Base-by-base conservation (phyloP, 2,888 invertebrate species). In the Volucella inflata region DNA sequence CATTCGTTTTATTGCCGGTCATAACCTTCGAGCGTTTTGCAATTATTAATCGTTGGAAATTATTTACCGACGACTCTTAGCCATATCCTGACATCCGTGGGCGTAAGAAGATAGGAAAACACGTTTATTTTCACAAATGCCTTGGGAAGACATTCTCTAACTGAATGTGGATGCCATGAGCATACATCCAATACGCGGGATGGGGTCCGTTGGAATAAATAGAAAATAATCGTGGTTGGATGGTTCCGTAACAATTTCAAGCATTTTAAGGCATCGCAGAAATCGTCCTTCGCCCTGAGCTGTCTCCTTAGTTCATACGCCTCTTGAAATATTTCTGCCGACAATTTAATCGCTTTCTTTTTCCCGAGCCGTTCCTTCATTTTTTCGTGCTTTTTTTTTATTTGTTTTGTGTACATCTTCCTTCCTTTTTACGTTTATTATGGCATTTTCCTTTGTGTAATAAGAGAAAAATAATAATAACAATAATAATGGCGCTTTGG, bases 381-480 rank as follows among this genome's bases (percentile, higher is more conserved):
- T 59, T 55, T 36, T 40, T 21, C 3, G 14, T 30, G 4, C 2
- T 36, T 42, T 55, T 57, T 65, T 36, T 53, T 42, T 14, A 36
- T 42, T 53, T 21, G 50, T 12, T 59, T 51, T 17, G 51, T 62
- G 30, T 51, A n/a, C 36, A n/a, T 30, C n/a, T 46, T n/a, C 8
- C 9, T 55, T 57, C 16, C 38, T 16, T 59, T 38, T 14, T 12
- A n/a, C n/a, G 10, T 16, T 8, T 40, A 10, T n/a, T 42, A n/a
- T 57, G 59, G 46, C 36, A 44, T 81, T 75, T 70, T 44, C 55
- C 76, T 70, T 81, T 64, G 81, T 81, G 76, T 81, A 81, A 81
- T 81, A 81, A 57, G 76, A 81, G 76, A 81, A 81, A 81, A 80
- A 80, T 80, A 75, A 80, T 80, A 75, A 76, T 59, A 71, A 77